phyloP scores from a whole-genome alignment of 35 echinoderm and acorn worm species.

The Lytechinus variegatus region DNA sequence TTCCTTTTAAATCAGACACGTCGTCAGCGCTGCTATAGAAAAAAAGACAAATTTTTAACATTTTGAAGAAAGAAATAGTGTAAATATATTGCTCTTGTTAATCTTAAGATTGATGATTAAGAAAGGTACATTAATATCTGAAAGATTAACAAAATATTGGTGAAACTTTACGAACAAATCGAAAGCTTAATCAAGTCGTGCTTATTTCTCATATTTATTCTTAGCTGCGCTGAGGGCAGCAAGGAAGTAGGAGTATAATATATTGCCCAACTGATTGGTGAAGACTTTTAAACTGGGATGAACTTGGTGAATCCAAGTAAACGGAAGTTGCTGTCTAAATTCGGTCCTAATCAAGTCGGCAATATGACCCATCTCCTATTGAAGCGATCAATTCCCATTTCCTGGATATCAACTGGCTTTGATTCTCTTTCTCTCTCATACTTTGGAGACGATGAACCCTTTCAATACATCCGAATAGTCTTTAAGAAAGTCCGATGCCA shows the following conservation, averaged over 20 bases:
- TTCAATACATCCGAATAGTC: not conserved
- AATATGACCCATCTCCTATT: slow-evolving; percentile 35
- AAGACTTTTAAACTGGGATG: not conserved
- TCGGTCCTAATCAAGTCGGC: slow-evolving; percentile 16
- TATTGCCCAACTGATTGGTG: not conserved
- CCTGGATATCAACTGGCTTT: not conserved
- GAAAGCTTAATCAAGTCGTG: not conserved
- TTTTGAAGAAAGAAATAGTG: too few relatives aligned
- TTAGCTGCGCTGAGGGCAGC: not conserved
- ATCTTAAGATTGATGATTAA: too few relatives aligned
- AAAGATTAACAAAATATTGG: too few relatives aligned
- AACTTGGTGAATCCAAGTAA: not conserved
- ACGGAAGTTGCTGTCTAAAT: slow-evolving; percentile 1
- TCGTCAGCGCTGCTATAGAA: too few relatives aligned
- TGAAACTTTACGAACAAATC: too few relatives aligned
- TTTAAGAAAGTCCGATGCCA: not conserved
- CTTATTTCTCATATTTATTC: not conserved
- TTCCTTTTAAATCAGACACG: too few relatives aligned
- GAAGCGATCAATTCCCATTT: slow-evolving; percentile 16
- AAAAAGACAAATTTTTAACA: too few relatives aligned
- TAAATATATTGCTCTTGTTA: too few relatives aligned
- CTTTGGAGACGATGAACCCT: slow-evolving; percentile 22
- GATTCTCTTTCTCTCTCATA: not conserved
- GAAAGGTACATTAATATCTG: too few relatives aligned
- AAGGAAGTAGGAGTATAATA: not conserved